These are phyloP conservation scores for Beris chalybata DNA, from an alignment of 2,888 invertebrate genomes.

Conservation along the genomic window DNA sequence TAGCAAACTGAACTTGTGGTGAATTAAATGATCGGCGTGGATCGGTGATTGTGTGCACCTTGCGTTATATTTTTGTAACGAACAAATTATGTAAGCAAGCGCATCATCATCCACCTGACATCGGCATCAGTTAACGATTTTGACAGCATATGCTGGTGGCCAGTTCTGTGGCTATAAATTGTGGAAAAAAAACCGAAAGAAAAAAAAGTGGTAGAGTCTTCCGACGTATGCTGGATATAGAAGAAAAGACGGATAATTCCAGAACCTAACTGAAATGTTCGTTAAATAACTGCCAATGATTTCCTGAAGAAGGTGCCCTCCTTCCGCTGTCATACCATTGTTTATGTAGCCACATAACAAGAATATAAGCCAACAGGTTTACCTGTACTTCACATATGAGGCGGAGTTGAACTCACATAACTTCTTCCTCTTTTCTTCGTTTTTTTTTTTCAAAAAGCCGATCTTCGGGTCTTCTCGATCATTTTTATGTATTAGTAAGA, in stretches of 20 bases:
- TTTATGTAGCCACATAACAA: background rate
- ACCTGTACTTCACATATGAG: conserved; percentile 21
- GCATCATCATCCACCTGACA: conserved; percentile 34
- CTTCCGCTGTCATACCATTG: conserved; percentile 20
- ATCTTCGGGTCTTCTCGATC: background rate
- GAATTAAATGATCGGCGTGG: background rate
- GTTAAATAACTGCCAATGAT: conserved; percentile 40
- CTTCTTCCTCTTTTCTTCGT: conserved; percentile 7
- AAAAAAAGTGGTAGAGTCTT: conserved; percentile 6
- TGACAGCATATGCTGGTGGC: conserved; percentile 27
- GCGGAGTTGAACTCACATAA: conserved; percentile 35
- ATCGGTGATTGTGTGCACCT: too few relatives aligned
- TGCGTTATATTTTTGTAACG: conserved; percentile 5
- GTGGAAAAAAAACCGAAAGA: background rate
- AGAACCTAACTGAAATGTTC: conserved; percentile 34
- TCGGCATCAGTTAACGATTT: conserved; percentile 24
- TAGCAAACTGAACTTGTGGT: background rate
- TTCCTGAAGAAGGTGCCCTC: conserved; percentile 32
- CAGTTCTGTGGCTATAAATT: conserved; percentile 29
- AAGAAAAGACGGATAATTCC: conserved; percentile 11
- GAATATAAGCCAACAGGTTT: conserved; percentile 10
- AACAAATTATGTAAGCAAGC: conserved; percentile 29
- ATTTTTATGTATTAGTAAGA: conserved; percentile 1
- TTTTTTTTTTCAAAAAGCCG: background rate
- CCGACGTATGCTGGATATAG: background rate